phyloP scores from a whole-genome alignment of 2,113 vertebrate species.

The Struthidea cinerea region DNA sequence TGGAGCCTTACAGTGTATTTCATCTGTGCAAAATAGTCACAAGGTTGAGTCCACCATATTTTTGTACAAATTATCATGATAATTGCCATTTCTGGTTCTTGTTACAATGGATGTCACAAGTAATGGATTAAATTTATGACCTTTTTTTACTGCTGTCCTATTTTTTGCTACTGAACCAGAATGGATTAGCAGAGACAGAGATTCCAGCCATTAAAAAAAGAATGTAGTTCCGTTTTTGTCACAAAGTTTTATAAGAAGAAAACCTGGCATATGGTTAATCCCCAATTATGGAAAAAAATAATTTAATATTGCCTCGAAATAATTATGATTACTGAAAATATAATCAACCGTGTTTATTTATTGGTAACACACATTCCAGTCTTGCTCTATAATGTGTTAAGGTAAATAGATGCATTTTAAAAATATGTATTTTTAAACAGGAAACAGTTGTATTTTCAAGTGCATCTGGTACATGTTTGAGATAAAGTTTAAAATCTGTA shows the following conservation, averaged over 20 bases:
- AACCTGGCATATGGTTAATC: not conserved
- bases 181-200: not conserved
- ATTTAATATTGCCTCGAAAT: not conserved
- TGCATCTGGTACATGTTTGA: not conserved
- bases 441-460: not conserved
- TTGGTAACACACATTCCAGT: not conserved
- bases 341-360: not conserved
- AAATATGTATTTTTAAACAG: not conserved
- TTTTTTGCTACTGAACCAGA: not conserved
- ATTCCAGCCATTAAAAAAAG: not conserved
- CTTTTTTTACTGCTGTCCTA: not conserved
- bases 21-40: not conserved
- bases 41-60: not conserved
- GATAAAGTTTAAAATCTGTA: not conserved
- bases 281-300: not conserved
- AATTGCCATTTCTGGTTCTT: not conserved
- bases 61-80: not conserved
- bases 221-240: not conserved
- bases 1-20: not conserved
- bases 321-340: not conserved
- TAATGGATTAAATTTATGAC: not conserved
- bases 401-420: not conserved
- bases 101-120: not conserved
- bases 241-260: not conserved
- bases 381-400: not conserved